Base-by-base conservation (phyloP, 2,113 vertebrate genomes). In the Stomatorhinus ivindoensis region DNA sequence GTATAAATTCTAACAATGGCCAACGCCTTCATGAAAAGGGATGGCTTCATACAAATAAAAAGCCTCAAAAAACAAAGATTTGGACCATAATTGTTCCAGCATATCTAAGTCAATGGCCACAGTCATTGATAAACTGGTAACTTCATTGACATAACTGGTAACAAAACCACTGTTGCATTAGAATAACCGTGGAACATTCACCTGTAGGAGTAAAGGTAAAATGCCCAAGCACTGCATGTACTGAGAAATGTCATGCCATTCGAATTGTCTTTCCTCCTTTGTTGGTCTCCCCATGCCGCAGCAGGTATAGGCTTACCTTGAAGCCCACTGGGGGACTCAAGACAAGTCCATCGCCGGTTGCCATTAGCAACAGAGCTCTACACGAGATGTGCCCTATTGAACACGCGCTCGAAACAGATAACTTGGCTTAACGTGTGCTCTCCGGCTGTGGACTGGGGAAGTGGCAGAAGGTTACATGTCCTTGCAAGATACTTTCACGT, bases 341-440 rank as follows among this genome's bases (percentile, higher is more conserved):
- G 46, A 83, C 50, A 73, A 73, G 87, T 44, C 89, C 87, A 88
- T 73, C 21, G 87, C 87, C 31, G 50, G 89, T 90, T 90, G 89
- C 87, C 76, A 90, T 83, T 80, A 85, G 89, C 87, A 90, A 90
- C 87, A 61, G 88, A 89, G 88, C 88, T 46, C 50, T 58, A 58
- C 13, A 46, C 31, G 80, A 89, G 51, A 39, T 46, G 24, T 83
- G 88, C 76, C 88, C 21, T 89, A 42, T 85, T 82, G 51, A 61
- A 58, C 80, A 27, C 13, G 44, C 21, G 24, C 73, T 55, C 47
- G 1, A 84, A 84, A 84, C 11, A 24, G 76, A 58, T 83, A 55
- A 83, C 88, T 51, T 8, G 35, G 27, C 47, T 88, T 51, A 84
- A 65, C 1, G 19, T 35, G 21, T 61, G 39, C 21, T 73, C 58